These are phyloP conservation scores for Colinus virginianus DNA, from an alignment of 2,113 vertebrate species.

Conservation along the genomic window DNA sequence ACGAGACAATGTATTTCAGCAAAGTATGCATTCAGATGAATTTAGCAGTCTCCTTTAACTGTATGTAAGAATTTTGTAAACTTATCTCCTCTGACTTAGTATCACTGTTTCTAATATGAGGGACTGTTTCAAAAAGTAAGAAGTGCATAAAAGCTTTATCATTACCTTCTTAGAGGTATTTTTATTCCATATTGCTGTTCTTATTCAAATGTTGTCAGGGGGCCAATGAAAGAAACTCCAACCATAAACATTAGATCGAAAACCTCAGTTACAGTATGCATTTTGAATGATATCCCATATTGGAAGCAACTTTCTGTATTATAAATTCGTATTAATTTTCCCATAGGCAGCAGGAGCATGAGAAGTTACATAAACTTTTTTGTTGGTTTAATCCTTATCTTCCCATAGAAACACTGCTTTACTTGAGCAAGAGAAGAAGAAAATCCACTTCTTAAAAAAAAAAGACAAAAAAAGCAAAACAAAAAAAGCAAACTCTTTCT, in stretches of 20 bases:
- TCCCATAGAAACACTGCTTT: not conserved
- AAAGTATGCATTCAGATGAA: not conserved
- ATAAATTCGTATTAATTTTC: not conserved
- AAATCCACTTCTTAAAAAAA: not conserved
- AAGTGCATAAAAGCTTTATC: not conserved
- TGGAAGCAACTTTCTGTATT: not conserved
- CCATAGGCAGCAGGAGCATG: not conserved
- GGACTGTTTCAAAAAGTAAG: not conserved
- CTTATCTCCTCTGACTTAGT: not conserved
- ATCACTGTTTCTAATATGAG: not conserved
- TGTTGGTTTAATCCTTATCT: not conserved
- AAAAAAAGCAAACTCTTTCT: not conserved
- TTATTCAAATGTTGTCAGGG: not conserved
- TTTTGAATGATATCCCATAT: not conserved
- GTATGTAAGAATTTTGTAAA: not conserved
- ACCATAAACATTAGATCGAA: not conserved
- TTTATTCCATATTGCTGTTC: too few relatives aligned
- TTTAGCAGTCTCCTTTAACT: not conserved
- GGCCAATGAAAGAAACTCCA: not conserved
- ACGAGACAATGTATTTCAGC: not conserved
- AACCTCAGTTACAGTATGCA: not conserved
- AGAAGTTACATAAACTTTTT: not conserved
- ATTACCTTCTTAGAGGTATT: not conserved
- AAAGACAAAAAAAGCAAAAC: not conserved
- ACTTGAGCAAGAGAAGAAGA: not conserved